Evolutionary conservation across 2,113 vertebrate species (phyloP).

Genomic region (Glaucidium brasilianum): DNA sequence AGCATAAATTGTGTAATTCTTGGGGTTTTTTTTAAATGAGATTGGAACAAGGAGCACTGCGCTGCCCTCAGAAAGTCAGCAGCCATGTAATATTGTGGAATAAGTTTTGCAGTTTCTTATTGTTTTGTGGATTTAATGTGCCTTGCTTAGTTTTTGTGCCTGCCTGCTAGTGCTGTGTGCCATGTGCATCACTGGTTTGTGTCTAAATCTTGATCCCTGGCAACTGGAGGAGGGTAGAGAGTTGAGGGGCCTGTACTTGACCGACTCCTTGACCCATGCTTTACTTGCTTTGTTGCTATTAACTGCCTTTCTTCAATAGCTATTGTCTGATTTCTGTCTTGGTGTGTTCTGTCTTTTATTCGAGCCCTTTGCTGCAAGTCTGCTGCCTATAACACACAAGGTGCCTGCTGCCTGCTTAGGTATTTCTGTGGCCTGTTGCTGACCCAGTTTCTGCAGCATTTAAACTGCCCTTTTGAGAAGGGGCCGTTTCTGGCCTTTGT

Average conservation of each 20-base stretch:
- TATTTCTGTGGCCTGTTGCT: conserved; percentile 44
- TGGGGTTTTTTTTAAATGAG: not conserved
- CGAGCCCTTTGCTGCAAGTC: not conserved
- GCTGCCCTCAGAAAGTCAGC: rapidly evolving
- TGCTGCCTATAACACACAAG: not conserved
- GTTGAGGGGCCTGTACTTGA: conserved; percentile 59
- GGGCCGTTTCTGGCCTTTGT: conserved; percentile 28
- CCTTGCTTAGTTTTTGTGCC: not conserved
- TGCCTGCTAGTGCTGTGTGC: not conserved
- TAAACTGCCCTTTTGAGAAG: conserved; percentile 37
- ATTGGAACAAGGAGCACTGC: not conserved
- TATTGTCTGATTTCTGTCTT: conserved; percentile 55
- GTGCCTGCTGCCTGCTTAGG: conserved; percentile 38
- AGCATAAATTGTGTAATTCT: not conserved
- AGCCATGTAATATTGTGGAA: not conserved
- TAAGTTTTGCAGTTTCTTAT: not conserved
- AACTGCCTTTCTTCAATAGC: conserved; percentile 64
- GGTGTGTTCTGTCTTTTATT: conserved; percentile 32
- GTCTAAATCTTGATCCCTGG: conserved; percentile 30
- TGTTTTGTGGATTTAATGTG: not conserved
- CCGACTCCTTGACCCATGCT: conserved; percentile 62
- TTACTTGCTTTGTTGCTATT: conserved; percentile 55
- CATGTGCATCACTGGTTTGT: not conserved
- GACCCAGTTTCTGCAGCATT: conserved; percentile 44
- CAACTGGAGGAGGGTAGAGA: conserved; percentile 25